phyloP scores from a whole-genome alignment of 2,888 invertebrate species.

The Rotaria macrura region DNA sequence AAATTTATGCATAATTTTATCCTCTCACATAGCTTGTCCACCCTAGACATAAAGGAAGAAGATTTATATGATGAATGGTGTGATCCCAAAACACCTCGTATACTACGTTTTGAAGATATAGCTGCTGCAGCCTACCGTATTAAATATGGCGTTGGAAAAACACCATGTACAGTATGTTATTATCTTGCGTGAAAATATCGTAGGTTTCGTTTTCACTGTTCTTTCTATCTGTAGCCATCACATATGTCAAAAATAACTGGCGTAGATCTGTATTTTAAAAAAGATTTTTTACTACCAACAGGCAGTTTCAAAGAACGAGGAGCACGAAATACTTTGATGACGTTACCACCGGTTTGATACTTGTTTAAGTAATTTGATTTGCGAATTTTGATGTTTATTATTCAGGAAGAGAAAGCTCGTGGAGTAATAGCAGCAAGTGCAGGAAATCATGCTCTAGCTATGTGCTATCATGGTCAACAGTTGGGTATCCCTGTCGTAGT shows the following conservation, averaged over 20 bases:
- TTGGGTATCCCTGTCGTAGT: conserved; percentile 60
- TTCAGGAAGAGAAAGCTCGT: conserved; percentile 58
- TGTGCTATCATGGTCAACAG: conserved; percentile 67
- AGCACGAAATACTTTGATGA: conserved; percentile 71
- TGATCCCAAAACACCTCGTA: conserved; percentile 54
- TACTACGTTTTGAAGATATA: conserved; percentile 70
- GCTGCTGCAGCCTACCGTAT: conserved; percentile 79
- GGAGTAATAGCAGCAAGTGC: conserved; percentile 86
- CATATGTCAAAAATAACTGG: conserved; percentile 66
- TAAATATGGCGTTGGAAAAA: conserved; percentile 67
- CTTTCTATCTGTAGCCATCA: conserved; percentile 60
- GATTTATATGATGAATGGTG: conserved; percentile 43
- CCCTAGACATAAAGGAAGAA: conserved; percentile 25
- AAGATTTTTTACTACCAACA: conserved; percentile 84
- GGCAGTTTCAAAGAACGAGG: conserved; percentile 92
- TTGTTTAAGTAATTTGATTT: conserved; percentile 25
- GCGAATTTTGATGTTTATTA: background rate
- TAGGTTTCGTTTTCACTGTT: background rate
- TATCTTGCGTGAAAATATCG: background rate
- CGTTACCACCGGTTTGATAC: conserved; percentile 55
- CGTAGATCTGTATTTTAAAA: conserved; percentile 80
- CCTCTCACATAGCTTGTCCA: background rate
- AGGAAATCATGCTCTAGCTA: conserved; percentile 79
- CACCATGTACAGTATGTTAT: conserved; percentile 69
- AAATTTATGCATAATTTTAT: background rate